Evolutionary conservation across 2,113 vertebrate genomes (phyloP), one percentile per base, ranked within the genome.

Genomic region (Haplotaxodon microlepis): DNA sequence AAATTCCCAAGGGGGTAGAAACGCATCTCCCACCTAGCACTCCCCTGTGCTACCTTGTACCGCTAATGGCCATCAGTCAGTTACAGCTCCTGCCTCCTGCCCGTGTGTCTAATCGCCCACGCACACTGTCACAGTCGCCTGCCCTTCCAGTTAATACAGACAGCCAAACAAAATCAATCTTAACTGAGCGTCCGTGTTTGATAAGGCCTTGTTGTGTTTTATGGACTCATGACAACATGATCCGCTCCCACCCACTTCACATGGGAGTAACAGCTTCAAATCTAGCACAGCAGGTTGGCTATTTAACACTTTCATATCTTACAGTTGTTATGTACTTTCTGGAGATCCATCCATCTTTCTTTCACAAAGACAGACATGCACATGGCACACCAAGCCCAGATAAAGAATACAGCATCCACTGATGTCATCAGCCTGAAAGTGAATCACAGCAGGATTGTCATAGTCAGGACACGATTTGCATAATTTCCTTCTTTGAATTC

Each of bases 81-180:
- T 92, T 91, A 90, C 91, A 93, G 79, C 80, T 87, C 61, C 82
- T 87, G 89, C 86, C 82, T 90, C 89, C 90, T 84, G 84, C 82
- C 61, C 13, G 66, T 71, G 86, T 76, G 89, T 93, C 90, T 91
- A 91, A 94, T 89, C 86, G 84, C 86, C 91, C 93, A 88, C 89
- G n/a, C 88, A 86, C 84, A 51, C 88, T 83, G 88, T 90, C 90
- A 93, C 92, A 93, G 89, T 45, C 79, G n/a, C 91, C 86, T 88
- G 83, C 83, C 76, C 89, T 83, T 81, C 84, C 89, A 85, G 78
- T 90, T 93, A 88, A 88, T 90, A 85, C 82, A 87, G 89, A 87
- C 84, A 82, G 83, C 83, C 89, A 90, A 92, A 93, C 83, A 57
- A 88, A 92, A 94, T 94, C 93, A 90, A 95, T 94, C 93, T 94